Evolutionary conservation across 2,797 vertebrate species (phyloP).

Genomic region (Acridotheres tristis): DNA sequence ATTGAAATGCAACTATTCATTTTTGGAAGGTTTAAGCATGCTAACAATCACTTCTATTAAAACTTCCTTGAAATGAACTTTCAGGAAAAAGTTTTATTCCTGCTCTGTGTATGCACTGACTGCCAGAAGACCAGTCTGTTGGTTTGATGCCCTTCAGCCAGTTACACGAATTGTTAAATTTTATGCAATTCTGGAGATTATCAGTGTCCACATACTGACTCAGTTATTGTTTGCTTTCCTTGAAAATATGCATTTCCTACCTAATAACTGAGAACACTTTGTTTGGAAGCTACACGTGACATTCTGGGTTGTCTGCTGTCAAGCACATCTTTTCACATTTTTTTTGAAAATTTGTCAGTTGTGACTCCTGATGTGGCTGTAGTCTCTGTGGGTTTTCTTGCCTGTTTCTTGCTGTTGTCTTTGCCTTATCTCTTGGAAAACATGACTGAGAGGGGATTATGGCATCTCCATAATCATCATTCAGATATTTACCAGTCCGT

Average conservation of each 20-base stretch:
- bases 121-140: neutral
- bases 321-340: neutral
- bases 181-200: neutral
- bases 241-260: neutral
- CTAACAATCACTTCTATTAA: neutral
- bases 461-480: slow-evolving; percentile 25
- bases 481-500: neutral
- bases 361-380: neutral
- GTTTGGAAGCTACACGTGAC: neutral
- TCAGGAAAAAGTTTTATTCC: neutral
- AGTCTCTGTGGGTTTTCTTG: slow-evolving; percentile 9
- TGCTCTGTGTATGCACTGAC: neutral
- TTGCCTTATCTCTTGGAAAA: slow-evolving; percentile 2
- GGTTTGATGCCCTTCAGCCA: neutral
- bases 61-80: neutral
- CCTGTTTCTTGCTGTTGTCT: slow-evolving; percentile 20
- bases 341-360: neutral
- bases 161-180: neutral
- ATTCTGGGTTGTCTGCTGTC: neutral
- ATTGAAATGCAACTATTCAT: neutral
- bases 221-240: neutral
- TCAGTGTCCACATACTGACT: neutral
- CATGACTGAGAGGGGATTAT: slow-evolving; percentile 5
- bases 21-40: neutral
- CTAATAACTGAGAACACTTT: neutral